A percentile compares a stretch with the other conserved stretches of the same genome.
phyloP scores from a whole-genome alignment of 1,140 invertebrate genomes.

The Brachionus asplanchnoidis region DNA sequence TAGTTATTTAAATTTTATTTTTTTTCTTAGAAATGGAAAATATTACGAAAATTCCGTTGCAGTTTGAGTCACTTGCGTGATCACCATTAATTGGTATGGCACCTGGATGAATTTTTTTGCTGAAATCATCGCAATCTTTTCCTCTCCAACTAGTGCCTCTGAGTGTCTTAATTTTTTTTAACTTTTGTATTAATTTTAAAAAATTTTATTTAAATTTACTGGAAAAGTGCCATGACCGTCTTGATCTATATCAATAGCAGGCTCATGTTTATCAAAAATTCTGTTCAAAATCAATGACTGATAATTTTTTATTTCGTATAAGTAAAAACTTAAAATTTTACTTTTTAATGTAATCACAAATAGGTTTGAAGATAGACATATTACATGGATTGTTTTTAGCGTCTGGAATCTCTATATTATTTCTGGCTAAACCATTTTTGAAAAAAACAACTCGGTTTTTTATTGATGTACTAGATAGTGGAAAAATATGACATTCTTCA shows the following conservation, averaged over 20 bases:
- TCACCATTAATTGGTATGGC: conserved; percentile 51
- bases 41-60: conserved; percentile 59
- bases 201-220: conserved; percentile 43
- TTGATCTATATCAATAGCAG: conserved; percentile 49
- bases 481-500: conserved; percentile 46
- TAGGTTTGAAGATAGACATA: conserved; percentile 23
- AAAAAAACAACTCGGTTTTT: not conserved
- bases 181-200: not conserved
- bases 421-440: not conserved
- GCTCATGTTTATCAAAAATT: conserved; percentile 47
- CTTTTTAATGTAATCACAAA: conserved; percentile 45
- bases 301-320: no score
- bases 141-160: conserved; percentile 59
- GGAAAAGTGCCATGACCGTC: conserved; percentile 50
- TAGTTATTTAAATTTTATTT: not conserved
- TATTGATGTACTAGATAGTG: not conserved
- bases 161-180: conserved; percentile 47
- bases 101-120: conserved; percentile 55
- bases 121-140: conserved; percentile 58
- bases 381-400: not conserved
- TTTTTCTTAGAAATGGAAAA: not conserved
- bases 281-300: conserved; percentile 24
- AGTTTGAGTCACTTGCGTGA: conserved; percentile 55
- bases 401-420: not conserved
- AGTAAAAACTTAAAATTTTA: not conserved